Evolutionary conservation across 2,888 invertebrate genomes (phyloP).

Genomic region (Lochmaea capreae): DNA sequence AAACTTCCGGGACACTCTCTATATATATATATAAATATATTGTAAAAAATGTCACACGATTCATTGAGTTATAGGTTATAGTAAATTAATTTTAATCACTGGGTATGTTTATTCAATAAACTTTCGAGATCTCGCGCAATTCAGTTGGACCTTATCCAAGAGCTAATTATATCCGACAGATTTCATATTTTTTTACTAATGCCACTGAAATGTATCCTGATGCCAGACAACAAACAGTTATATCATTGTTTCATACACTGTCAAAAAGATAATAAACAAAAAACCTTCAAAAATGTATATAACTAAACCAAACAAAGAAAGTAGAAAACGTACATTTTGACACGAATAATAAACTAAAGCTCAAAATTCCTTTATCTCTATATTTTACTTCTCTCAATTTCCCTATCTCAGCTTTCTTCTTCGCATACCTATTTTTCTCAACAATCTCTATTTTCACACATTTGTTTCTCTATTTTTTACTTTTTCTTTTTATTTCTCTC

Average conservation of each 20-base stretch:
- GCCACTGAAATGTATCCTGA: constrained; percentile 33
- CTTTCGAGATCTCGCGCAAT: constrained; percentile 13
- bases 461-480: too few species aligned
- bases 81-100: constrained; percentile 13
- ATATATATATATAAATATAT: too few species aligned
- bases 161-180: constrained; percentile 40
- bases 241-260: constrained; percentile 15
- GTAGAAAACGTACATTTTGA: too few species aligned
- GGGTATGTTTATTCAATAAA: constrained; percentile 25
- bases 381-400: too few species aligned
- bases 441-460: too few species aligned
- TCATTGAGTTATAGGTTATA: constrained; percentile 7
- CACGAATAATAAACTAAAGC: too few species aligned
- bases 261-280: neutral
- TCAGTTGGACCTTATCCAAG: constrained; percentile 38
- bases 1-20: too few species aligned
- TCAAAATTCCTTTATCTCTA: too few species aligned
- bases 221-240: constrained; percentile 30
- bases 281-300: neutral
- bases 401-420: too few species aligned
- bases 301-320: too few species aligned
- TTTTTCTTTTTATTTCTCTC: too few species aligned
- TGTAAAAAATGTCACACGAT: neutral
- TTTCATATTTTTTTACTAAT: constrained; percentile 43
- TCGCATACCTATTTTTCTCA: too few species aligned